Evolutionary conservation across 2,888 invertebrate species (phyloP).

Genomic region (Pardosa pseudoannulata): DNA sequence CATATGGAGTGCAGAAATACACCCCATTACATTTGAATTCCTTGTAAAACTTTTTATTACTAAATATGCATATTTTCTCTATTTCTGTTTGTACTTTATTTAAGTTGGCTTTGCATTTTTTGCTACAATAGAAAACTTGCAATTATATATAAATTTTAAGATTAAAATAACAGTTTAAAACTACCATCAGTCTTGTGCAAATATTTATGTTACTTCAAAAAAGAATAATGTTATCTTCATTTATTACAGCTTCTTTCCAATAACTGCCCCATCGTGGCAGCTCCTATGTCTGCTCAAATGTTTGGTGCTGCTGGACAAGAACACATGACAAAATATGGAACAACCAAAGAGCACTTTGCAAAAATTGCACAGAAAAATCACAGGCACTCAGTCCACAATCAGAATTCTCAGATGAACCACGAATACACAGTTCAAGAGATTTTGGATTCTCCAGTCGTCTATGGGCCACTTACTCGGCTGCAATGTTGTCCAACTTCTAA

Average conservation of each 20-base stretch:
- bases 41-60: no score
- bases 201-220: no score
- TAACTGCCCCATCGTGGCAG: conserved; percentile 86
- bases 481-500: conserved; percentile 99
- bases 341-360: conserved; percentile 93
- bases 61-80: no score
- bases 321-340: conserved; percentile 97
- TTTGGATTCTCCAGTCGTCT: conserved; percentile 86
- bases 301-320: conserved; percentile 98
- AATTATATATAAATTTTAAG: no score
- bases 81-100: no score
- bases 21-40: no score
- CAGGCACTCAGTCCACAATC: conserved; percentile 96
- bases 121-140: no score
- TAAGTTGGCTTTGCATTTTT: no score
- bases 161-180: no score
- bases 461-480: conserved; percentile 94
- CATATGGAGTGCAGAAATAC: no score
- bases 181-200: no score
- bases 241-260: conserved; percentile 83
- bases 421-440: conserved; percentile 95
- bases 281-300: conserved; percentile 94
- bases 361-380: conserved; percentile 99
- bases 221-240: no score
- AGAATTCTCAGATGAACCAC: conserved; percentile 95